These are phyloP conservation scores for Syrmaticus mikado DNA, from an alignment of 2,113 vertebrate genomes.

Conservation along the genomic window DNA sequence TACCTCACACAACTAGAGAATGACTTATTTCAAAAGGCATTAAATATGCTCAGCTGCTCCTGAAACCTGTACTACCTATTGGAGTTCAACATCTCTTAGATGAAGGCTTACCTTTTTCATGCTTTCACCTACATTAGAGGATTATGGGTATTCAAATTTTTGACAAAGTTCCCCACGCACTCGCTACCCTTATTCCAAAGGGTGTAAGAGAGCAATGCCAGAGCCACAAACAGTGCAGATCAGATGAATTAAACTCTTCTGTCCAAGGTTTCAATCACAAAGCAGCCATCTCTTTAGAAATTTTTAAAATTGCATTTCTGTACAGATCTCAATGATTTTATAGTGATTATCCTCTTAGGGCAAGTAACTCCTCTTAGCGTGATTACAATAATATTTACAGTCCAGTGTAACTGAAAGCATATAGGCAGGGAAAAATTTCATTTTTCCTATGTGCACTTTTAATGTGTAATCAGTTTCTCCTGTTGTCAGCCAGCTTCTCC, in stretches of 20 bases:
- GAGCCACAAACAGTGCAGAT: slow-evolving; percentile 13
- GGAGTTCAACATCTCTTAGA: not conserved
- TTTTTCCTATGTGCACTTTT: not conserved
- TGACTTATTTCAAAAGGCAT: not conserved
- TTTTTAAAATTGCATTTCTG: slow-evolving; percentile 19
- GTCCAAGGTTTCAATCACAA: slow-evolving; percentile 36
- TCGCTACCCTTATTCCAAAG: not conserved
- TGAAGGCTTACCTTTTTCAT: slow-evolving; percentile 13
- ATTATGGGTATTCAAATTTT: slow-evolving; percentile 35
- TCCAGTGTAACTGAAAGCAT: not conserved
- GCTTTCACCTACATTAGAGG: not conserved
- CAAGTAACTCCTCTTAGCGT: not conserved
- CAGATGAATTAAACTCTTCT: slow-evolving; percentile 17
- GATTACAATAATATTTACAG: not conserved
- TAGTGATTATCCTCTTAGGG: not conserved
- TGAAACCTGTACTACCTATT: not conserved
- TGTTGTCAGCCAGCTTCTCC: not conserved
- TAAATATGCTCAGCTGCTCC: not conserved
- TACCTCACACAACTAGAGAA: not conserved
- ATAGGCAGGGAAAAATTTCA: not conserved
- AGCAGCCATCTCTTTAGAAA: slow-evolving; percentile 6
- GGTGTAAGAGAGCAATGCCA: slow-evolving; percentile 11
- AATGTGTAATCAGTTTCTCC: not conserved
- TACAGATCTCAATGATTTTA: not conserved
- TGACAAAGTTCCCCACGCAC: not conserved